Conservation (phyloP, 2,113 vertebrate species). For the Charina bottae region DNA sequence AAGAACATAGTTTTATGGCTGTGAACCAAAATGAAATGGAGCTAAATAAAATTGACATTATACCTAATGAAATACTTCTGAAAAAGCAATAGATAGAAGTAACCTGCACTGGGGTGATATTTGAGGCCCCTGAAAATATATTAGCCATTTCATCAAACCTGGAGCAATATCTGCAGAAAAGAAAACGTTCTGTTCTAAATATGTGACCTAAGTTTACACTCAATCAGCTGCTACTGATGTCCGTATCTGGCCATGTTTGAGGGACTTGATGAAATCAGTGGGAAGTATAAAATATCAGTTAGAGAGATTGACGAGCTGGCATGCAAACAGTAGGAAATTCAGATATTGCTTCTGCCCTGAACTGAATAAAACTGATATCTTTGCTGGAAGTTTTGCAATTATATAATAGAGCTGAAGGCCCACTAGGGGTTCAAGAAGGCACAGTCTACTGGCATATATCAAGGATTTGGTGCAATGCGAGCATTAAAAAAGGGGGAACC, state of each 20-base stretch:
- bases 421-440: not conserved
- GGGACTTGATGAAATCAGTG: conserved; percentile 10
- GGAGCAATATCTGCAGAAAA: conserved; percentile 33
- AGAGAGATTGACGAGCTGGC: not conserved
- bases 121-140: conserved; percentile 43
- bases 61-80: conserved; percentile 52
- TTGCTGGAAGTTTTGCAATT: not conserved
- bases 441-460: conserved; percentile 5
- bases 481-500: not conserved
- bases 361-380: conserved; percentile 12
- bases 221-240: not conserved
- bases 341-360: not conserved
- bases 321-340: not conserved
- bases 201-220: conserved; percentile 12
- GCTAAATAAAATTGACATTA: conserved; percentile 68
- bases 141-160: conserved; percentile 22
- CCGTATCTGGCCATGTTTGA: not conserved
- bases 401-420: not conserved
- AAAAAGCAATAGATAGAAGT: conserved; percentile 57
- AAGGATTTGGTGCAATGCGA: conserved; percentile 12
- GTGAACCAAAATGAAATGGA: conserved; percentile 60
- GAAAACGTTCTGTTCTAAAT: conserved; percentile 45
- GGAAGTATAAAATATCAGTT: not conserved
- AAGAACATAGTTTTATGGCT: conserved; percentile 55
- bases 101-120: conserved; percentile 18